A percentile compares a stretch with the other conserved stretches of the same genome.
Conservation (phyloP, 2,797 vertebrate species). For the Cephalopachus bancanus region DNA sequence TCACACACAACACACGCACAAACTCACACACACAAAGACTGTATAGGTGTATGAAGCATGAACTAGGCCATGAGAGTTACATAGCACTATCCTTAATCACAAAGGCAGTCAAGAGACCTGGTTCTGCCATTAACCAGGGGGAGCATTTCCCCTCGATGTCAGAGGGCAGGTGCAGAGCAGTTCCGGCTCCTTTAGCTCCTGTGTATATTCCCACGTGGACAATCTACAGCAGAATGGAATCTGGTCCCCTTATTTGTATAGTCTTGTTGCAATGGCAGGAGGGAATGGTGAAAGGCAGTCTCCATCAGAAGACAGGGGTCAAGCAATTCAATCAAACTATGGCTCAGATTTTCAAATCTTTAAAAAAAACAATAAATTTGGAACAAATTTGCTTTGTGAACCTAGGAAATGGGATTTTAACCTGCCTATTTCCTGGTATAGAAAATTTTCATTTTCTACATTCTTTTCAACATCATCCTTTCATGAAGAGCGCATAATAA, state of each 20-base stretch:
- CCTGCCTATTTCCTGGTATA: background rate
- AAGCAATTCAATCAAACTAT: background rate
- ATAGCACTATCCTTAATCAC: background rate
- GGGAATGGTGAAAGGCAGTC: background rate
- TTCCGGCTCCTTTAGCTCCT: background rate
- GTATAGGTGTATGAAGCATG: background rate
- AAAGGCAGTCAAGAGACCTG: conserved; percentile 56
- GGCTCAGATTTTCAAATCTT: background rate
- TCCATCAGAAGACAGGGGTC: background rate
- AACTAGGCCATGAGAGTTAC: background rate
- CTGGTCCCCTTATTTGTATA: background rate
- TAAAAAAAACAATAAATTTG: conserved; percentile 50
- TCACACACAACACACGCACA: background rate
- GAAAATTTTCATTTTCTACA: conserved; percentile 4
- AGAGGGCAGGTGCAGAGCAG: background rate
- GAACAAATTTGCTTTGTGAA: background rate
- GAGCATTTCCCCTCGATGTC: conserved; percentile 34
- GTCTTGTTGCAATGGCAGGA: background rate
- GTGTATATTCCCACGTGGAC: background rate
- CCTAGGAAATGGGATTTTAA: conserved; percentile 26
- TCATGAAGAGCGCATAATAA: background rate
- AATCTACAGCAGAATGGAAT: background rate
- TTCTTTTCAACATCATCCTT: conserved; percentile 41
- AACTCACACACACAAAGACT: background rate
- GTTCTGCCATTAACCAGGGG: conserved; percentile 49